Base-by-base conservation (phyloP, 2,888 invertebrate species). In the Andrena minutula region DNA sequence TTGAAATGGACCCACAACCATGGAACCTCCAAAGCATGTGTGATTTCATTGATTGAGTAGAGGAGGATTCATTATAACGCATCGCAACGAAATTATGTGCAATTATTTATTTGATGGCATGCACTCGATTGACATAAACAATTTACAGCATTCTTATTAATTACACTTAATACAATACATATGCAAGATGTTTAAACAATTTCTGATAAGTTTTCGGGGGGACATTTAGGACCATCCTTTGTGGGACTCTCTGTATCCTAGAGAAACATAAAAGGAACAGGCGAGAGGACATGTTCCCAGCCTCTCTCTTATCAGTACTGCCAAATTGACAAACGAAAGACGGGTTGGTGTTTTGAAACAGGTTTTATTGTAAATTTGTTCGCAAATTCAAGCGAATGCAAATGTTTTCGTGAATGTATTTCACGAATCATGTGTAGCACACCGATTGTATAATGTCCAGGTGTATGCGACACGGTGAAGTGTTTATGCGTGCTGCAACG, bases 21-120 rank as follows among this genome's bases (percentile, higher is more conserved):
- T 28, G n/a, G 77, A 60, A 74, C 78, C 74, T 75, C 68, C 71
- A 75, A 78, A 74, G 66, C 56, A 71, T 72, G 63, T 63, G 47
- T 16, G 53, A 35, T 51, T 56, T 20, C 7, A 64, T 72, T 26
- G 58, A 69, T 72, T 30, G 20, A 6, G 10, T 60, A 12, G 26
- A 60, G 35, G 47, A 28, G 28, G 8, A 8, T 20, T 28, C n/a
- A 64, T n/a, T 72, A 60, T 28, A 53, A 51, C 16, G n/a, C 35
- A 23, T 53, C 30, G 2, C 7, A 8, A 16, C 47, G 47, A 4
- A 51, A 47, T 64, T 47, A 47, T 12, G 41, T 41, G 49, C 6
- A 30, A 60, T 28, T 41, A 7, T 47, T 56, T 64, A 58, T 32
- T 58, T 58, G n/a, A 49, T 56, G 1, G 4, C 3, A 6, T 28